A percentile compares a stretch with the other conserved stretches of the same genome.
Evolutionary conservation across 1,140 invertebrate genomes (phyloP).

Genomic region (Bombus sibiricus): DNA sequence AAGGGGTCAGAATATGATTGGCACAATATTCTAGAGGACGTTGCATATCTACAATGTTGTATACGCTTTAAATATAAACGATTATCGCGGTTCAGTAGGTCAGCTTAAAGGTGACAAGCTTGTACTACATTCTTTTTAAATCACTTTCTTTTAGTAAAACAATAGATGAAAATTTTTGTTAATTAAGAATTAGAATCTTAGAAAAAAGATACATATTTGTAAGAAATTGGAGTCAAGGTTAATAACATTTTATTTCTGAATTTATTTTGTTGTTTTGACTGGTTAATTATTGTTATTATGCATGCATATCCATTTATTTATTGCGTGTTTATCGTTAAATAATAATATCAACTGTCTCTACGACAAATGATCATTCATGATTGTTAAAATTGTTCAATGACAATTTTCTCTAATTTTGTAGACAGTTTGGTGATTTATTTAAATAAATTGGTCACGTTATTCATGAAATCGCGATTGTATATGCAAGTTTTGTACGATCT

Average conservation of each 20-base stretch:
- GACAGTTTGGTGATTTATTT: slow-evolving; percentile 10
- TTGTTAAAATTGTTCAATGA: slow-evolving; percentile 38
- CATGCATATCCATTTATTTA: neutral
- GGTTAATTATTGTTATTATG: neutral
- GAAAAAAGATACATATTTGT: neutral
- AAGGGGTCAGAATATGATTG: slow-evolving; percentile 51
- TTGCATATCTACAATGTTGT: slow-evolving; percentile 30
- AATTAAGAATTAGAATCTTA: too few relatives aligned
- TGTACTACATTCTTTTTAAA: slow-evolving; percentile 29
- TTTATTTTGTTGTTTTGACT: neutral
- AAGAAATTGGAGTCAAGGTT: neutral
- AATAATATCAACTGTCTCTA: neutral
- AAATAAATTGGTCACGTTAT: slow-evolving; percentile 49
- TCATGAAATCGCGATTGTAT: neutral
- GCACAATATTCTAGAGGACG: slow-evolving; percentile 34
- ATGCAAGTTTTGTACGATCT: slow-evolving; percentile 27
- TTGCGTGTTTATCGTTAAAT: neutral
- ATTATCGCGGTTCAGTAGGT: slow-evolving; percentile 42
- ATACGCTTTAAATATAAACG: slow-evolving; percentile 38
- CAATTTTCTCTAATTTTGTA: slow-evolving; percentile 32
- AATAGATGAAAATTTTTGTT: neutral
- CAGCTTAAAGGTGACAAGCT: slow-evolving; percentile 31
- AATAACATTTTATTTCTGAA: neutral
- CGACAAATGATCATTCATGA: slow-evolving; percentile 18
- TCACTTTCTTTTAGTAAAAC: slow-evolving; percentile 5